Evolutionary conservation across 1,140 invertebrate genomes (phyloP), one percentile per base, ranked within the genome.

Genomic region (Catajapyx aquilonaris): DNA sequence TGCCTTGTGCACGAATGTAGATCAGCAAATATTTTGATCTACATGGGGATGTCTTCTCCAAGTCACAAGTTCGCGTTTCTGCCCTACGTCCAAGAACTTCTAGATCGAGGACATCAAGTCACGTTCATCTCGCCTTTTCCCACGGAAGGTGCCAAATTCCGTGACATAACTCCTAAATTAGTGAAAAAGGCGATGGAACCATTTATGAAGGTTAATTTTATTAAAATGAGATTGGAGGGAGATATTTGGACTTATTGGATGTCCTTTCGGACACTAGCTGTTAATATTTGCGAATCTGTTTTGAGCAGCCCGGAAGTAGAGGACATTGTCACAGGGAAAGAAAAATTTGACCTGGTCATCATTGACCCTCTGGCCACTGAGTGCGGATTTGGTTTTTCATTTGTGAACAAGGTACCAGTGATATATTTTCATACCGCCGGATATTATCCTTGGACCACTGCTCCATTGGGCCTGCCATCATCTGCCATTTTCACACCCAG

Each of bases 321-420:
- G 13, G 23, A 28, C 23, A 28, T 28, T 28, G 13, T 13, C 13
- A 9, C 23, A 9, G 23, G 23, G 23, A 28, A 28, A 28, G 13
- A 13, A 13, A 30, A 35, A 15, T 39, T 40, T 39, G 46, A 48
- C 34, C 11, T 48, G 4, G 37, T 48, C 17, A 25, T 48, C 9
- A 37, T 48, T n/a, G 42, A 46, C 36, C 21, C 35, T 10, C 19
- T 46, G 15, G 39, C 3, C 23, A 48, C 44, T 33, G 46, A 48
- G 0, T 44, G 42, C 35, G 44, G 37, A 2, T 36, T 39, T 10
- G 46, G 36, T 3, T 18, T 48, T 18, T 41, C 38, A 19, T 25
- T 39, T 15, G 35, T 35, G 15, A 44, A 22, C n/a, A 35, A 40
- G 10, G 44, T 42, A 2, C 28, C 31, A 5, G 16, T 17, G 13